Evolutionary conservation across 1,140 invertebrate species (phyloP).

Genomic region (Ephestia elutella): DNA sequence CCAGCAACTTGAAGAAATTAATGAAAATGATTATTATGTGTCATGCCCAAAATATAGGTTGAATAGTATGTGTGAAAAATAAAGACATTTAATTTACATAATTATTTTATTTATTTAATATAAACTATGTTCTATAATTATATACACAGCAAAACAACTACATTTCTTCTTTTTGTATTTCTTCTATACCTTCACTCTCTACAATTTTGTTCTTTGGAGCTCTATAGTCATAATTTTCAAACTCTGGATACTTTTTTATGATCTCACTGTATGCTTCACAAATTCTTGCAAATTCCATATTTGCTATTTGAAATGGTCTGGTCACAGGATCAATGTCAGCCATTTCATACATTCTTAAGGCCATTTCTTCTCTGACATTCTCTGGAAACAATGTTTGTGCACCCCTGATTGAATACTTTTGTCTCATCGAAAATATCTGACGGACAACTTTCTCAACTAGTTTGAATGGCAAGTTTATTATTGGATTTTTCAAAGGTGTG

Average conservation of each 20-base stretch:
- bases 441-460: conserved; percentile 93
- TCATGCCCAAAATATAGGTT: neutral
- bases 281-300: conserved; percentile 86
- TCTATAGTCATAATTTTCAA: conserved; percentile 81
- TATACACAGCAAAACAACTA: conserved; percentile 20
- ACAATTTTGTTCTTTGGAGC: conserved; percentile 66
- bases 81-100: conserved; percentile 29
- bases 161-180: conserved; percentile 14
- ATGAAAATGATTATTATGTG: too few relatives aligned
- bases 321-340: conserved; percentile 83
- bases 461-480: conserved; percentile 86
- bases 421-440: conserved; percentile 89
- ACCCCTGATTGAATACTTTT: conserved; percentile 86
- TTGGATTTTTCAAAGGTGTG: conserved; percentile 84
- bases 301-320: conserved; percentile 81
- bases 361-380: conserved; percentile 78
- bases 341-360: conserved; percentile 79
- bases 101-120: conserved; percentile 25
- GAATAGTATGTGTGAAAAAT: conserved; percentile 16
- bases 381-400: conserved; percentile 86
- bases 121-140: conserved; percentile 25
- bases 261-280: conserved; percentile 85
- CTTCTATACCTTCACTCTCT: conserved; percentile 15
- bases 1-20: neutral
- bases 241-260: conserved; percentile 80